phyloP scores from a whole-genome alignment of 2,888 invertebrate species.

The Creontiades dilutus region DNA sequence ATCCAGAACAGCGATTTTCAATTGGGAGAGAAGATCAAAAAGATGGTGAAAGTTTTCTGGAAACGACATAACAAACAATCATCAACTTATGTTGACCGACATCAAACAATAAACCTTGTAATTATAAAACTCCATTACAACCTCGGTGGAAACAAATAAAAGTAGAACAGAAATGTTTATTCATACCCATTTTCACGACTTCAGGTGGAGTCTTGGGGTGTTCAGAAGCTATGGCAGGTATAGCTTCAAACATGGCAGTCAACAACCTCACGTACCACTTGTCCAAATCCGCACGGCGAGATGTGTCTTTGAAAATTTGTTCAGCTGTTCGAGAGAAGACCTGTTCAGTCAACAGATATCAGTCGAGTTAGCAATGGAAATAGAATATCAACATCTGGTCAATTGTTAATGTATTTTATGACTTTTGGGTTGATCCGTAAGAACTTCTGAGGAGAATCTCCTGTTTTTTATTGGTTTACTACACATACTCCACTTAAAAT shows the following conservation, averaged over 20 bases:
- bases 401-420: too few relatives aligned
- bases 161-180: background rate
- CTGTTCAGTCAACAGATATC: slow-evolving; percentile 77
- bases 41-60: slow-evolving; percentile 97
- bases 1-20: slow-evolving; percentile 94
- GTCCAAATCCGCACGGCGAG: slow-evolving; percentile 92
- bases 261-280: slow-evolving; percentile 93
- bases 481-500: too few relatives aligned
- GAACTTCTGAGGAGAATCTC: too few relatives aligned
- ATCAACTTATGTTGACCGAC: background rate
- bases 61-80: background rate
- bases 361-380: too few relatives aligned
- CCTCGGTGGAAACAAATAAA: background rate
- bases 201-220: slow-evolving; percentile 95
- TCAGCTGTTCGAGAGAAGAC: slow-evolving; percentile 93
- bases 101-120: background rate
- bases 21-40: slow-evolving; percentile 89
- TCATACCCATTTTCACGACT: slow-evolving; percentile 91
- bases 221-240: slow-evolving; percentile 87
- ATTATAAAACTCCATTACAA: background rate
- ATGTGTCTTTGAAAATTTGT: slow-evolving; percentile 90
- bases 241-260: slow-evolving; percentile 90
- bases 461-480: too few relatives aligned
- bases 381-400: too few relatives aligned
- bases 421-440: too few relatives aligned